Percentiles rank a stretch among this genome's conserved stretches.
phyloP scores from a whole-genome alignment of 2,888 invertebrate species.

The Pycnomerus fuliginosus region DNA sequence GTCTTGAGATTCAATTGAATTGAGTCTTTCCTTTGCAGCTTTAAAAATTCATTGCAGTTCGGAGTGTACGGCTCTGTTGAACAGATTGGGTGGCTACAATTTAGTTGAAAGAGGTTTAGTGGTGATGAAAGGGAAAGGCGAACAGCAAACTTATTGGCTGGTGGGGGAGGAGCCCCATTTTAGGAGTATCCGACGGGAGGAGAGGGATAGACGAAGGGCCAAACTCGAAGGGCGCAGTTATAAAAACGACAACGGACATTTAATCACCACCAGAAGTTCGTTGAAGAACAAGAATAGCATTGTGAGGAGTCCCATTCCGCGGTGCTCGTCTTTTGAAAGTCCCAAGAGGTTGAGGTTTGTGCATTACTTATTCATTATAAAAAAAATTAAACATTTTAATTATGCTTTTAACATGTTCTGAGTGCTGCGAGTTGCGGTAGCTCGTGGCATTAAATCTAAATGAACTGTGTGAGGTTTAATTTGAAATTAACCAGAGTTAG shows the following conservation, averaged over 20 bases:
- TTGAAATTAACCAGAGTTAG: too few species aligned
- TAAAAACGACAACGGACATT: conserved; percentile 39
- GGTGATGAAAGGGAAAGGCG: conserved; percentile 82
- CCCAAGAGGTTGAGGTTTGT: conserved; percentile 79
- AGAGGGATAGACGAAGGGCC: conserved; percentile 55
- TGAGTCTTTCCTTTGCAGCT: conserved; percentile 58
- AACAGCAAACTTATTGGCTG: conserved; percentile 81
- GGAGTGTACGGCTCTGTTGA: conserved; percentile 68
- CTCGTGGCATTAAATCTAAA: too few species aligned
- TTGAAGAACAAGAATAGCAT: conserved; percentile 66
- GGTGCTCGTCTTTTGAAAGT: conserved; percentile 81
- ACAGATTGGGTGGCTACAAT: conserved; percentile 74
- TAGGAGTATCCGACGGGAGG: conserved; percentile 56
- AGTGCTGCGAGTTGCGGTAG: too few species aligned
- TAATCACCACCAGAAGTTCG: conserved; percentile 61
- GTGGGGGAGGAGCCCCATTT: conserved; percentile 70
- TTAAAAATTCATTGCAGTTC: conserved; percentile 81
- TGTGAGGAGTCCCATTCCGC: conserved; percentile 58
- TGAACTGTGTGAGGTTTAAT: too few species aligned
- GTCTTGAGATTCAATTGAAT: too few species aligned
- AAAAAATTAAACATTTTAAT: too few species aligned
- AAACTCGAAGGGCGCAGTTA: conserved; percentile 45
- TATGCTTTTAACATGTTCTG: too few species aligned
- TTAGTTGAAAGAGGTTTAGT: conserved; percentile 73
- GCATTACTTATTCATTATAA: conserved; percentile 40